A percentile compares a stretch with the other conserved stretches of the same genome.
phyloP scores from a whole-genome alignment of 2,797 vertebrate genomes.

The Chelonia mydas region DNA sequence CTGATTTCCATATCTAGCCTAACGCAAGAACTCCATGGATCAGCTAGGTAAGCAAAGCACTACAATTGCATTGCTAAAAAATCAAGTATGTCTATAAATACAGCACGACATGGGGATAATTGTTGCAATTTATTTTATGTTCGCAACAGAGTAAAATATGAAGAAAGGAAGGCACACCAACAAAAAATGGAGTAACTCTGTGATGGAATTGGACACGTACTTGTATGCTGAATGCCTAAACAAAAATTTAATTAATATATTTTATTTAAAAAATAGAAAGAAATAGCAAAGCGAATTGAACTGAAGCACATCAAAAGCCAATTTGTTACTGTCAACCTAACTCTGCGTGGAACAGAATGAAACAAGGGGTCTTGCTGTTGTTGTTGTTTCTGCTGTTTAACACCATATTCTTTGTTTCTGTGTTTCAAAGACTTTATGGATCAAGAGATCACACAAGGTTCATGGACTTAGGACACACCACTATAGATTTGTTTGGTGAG shows the following conservation, averaged over 20 bases:
- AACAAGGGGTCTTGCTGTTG: not conserved
- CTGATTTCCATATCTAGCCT: not conserved
- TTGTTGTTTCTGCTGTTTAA: not conserved
- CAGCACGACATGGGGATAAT: not conserved
- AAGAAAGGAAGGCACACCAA: not conserved
- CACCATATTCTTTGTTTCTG: not conserved
- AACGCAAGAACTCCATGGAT: not conserved
- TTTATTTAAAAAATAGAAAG: not conserved
- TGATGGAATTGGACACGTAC: not conserved
- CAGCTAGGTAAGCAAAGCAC: not conserved
- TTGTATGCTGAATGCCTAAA: accelerated
- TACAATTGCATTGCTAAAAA: not conserved
- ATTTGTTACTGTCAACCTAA: not conserved
- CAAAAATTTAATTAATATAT: accelerated
- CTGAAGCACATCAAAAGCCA: not conserved
- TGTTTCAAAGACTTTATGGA: not conserved
- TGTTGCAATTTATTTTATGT: not conserved
- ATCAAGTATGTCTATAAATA: not conserved
- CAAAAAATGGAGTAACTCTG: not conserved
- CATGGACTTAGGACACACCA: accelerated
- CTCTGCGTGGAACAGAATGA: accelerated
- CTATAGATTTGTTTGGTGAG: accelerated
- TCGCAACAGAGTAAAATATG: not conserved
- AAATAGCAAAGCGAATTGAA: not conserved
- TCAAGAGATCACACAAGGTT: not conserved